Percentiles rank a stretch among this genome's conserved stretches.
Conservation (phyloP, 2,113 vertebrate species). For the Rhadina sibilatrix region DNA sequence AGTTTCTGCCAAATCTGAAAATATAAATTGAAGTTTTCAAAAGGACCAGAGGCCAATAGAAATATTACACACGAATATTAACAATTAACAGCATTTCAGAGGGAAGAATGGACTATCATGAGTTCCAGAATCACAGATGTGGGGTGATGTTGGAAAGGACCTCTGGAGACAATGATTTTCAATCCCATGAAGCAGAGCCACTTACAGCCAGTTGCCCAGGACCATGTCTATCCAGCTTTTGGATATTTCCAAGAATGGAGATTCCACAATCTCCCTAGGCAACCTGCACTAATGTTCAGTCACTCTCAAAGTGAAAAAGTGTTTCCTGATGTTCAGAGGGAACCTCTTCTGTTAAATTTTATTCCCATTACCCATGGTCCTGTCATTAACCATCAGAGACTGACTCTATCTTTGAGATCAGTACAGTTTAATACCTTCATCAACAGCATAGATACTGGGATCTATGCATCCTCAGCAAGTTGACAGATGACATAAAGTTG, state of each 20-base stretch:
- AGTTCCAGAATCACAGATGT: neutral
- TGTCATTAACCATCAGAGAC: neutral
- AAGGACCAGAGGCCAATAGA: neutral
- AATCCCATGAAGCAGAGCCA: rapidly evolving
- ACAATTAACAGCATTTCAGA: neutral
- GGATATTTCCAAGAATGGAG: neutral
- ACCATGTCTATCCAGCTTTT: neutral
- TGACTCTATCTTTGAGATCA: neutral
- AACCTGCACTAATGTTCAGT: neutral
- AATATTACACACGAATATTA: neutral
- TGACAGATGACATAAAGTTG: neutral
- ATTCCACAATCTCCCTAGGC: neutral
- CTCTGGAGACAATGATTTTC: neutral
- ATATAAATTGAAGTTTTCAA: neutral
- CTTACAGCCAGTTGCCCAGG: neutral
- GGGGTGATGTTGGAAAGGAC: neutral
- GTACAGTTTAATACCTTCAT: neutral
- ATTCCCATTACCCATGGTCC: neutral
- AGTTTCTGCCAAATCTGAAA: neutral
- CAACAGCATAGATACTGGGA: neutral
- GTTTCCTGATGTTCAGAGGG: neutral
- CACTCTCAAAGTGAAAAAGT: neutral
- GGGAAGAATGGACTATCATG: neutral
- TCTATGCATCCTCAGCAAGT: neutral
- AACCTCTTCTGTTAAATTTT: neutral